These are phyloP conservation scores for Phrynosoma platyrhinos DNA, from an alignment of 2,113 vertebrate species.

Conservation along the genomic window DNA sequence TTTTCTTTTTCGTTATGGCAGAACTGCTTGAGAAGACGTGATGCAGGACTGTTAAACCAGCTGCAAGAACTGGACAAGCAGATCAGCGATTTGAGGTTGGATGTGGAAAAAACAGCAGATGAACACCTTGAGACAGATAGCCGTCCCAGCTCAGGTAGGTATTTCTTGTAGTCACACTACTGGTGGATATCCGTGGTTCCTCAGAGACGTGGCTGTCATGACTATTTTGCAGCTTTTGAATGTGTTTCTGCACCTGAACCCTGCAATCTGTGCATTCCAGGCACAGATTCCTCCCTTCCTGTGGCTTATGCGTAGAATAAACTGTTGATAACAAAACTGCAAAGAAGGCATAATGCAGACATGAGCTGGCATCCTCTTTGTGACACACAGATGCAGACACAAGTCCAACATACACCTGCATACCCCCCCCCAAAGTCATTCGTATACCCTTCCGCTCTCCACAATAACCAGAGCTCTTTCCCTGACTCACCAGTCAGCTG, in stretches of 20 bases:
- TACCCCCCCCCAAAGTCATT: too few species aligned
- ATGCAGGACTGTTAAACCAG: slow-evolving; percentile 89
- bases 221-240: not conserved
- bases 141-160: slow-evolving; percentile 92
- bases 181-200: not conserved
- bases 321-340: not conserved
- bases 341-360: not conserved
- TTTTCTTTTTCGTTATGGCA: slow-evolving; percentile 62
- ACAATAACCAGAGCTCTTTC: too few species aligned
- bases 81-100: slow-evolving; percentile 91
- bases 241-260: not conserved
- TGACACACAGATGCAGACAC: too few species aligned
- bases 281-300: not conserved
- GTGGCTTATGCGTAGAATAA: not conserved
- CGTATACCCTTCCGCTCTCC: too few species aligned
- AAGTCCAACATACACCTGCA: too few species aligned
- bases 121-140: slow-evolving; percentile 91
- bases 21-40: slow-evolving; percentile 91
- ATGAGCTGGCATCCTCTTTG: not conserved
- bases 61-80: slow-evolving; percentile 93
- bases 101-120: slow-evolving; percentile 84
- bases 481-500: too few species aligned
- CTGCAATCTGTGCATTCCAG: not conserved
- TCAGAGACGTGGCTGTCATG: not conserved
- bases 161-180: not conserved